These are phyloP conservation scores for Gymnodraco acuticeps DNA, from an alignment of 2,797 vertebrate genomes.

Conservation along the genomic window DNA sequence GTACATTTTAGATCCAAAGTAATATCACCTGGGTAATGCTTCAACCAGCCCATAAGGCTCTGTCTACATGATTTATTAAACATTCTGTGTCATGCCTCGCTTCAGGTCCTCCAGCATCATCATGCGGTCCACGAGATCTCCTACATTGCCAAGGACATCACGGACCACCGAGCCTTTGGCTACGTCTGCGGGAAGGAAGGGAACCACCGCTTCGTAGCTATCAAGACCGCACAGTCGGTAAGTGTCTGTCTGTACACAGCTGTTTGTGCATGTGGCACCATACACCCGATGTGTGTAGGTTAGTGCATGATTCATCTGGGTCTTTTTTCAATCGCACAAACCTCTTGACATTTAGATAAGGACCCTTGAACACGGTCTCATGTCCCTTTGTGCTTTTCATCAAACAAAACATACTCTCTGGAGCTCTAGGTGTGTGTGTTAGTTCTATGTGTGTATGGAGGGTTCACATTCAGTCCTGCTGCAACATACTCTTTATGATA, in stretches of 20 bases:
- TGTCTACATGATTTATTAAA: constrained; percentile 8
- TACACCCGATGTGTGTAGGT: constrained; percentile 24
- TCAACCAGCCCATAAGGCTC: no score
- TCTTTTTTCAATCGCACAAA: constrained; percentile 21
- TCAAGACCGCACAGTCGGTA: constrained; percentile 98
- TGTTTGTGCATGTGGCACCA: constrained; percentile 18
- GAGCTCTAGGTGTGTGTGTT: constrained; percentile 6
- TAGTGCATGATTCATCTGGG: constrained; percentile 54
- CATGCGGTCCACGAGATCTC: constrained; percentile 99
- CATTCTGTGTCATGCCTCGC: constrained; percentile 21
- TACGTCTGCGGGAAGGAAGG: constrained; percentile 98
- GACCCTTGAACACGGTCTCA: constrained; percentile 48
- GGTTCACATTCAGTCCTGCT: constrained; percentile 21
- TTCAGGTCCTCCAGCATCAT: constrained; percentile 95
- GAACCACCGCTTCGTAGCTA: constrained; percentile 98
- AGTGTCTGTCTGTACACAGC: constrained; percentile 68
- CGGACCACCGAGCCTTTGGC: constrained; percentile 97
- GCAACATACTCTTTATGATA: constrained; percentile 41
- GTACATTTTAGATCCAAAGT: neutral
- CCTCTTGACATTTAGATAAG: constrained; percentile 76
- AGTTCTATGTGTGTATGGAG: constrained; percentile 5
- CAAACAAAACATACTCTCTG: constrained; percentile 37
- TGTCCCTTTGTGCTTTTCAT: constrained; percentile 43
- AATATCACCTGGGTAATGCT: neutral
- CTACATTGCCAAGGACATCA: constrained; percentile 99